Evolutionary conservation across 1,140 invertebrate genomes (phyloP).

Genomic region (Aphelinus certus): DNA sequence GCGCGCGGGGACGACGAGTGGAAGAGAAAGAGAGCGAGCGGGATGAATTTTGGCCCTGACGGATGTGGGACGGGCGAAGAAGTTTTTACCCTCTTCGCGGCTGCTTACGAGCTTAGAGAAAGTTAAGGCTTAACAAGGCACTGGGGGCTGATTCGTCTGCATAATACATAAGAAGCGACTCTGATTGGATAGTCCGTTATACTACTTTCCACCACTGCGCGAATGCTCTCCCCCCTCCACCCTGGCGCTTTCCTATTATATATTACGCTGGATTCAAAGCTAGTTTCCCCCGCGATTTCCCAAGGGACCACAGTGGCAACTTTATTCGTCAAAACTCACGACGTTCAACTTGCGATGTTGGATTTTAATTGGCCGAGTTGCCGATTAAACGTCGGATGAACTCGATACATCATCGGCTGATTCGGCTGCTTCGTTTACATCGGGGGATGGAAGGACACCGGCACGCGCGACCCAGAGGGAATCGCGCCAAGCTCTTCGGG

Average conservation of each 20-base stretch:
- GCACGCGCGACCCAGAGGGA: neutral
- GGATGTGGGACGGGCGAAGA: neutral
- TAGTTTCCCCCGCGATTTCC: too few relatives aligned
- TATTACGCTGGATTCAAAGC: constrained; percentile 1
- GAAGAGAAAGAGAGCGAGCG: neutral
- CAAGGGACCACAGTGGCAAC: too few relatives aligned
- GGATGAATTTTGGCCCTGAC: too few relatives aligned
- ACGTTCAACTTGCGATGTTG: too few relatives aligned
- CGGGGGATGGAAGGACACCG: neutral
- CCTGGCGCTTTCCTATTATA: constrained; percentile 22
- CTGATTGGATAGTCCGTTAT: constrained; percentile 32
- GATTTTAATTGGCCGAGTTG: too few relatives aligned
- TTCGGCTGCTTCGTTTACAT: too few relatives aligned
- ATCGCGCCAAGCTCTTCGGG: constrained; percentile 8
- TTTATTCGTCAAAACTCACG: too few relatives aligned
- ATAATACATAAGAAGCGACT: constrained; percentile 27
- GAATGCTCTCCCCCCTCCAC: neutral
- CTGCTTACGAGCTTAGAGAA: neutral
- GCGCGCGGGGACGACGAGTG: neutral
- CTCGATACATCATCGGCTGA: too few relatives aligned
- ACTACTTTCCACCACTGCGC: constrained; percentile 13
- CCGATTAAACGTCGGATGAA: too few relatives aligned
- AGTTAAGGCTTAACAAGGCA: constrained; percentile 32
- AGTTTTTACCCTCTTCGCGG: neutral
- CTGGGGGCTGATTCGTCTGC: constrained; percentile 29